Conservation (phyloP, 2,797 vertebrate genomes). For the Simalia tracyae region DNA sequence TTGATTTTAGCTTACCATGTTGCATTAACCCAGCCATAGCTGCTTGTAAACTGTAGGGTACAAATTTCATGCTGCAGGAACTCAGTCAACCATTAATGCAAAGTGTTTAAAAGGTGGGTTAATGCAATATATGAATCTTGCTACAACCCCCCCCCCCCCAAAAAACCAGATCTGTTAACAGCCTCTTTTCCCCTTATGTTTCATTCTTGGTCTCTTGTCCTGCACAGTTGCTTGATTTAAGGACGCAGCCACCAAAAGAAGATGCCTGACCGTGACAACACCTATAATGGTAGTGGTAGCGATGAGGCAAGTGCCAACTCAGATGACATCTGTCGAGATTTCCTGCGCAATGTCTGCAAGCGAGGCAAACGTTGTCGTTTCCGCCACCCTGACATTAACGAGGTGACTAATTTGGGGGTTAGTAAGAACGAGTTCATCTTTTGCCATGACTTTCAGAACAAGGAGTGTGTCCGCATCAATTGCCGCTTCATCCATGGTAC, state of each 20-base stretch:
- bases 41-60: not conserved
- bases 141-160: not conserved
- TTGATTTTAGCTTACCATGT: not conserved
- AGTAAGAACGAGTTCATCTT: slow-evolving; percentile 98
- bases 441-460: slow-evolving; percentile 98
- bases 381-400: slow-evolving; percentile 90
- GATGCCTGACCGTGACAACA: slow-evolving; percentile 94
- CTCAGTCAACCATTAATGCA: not conserved
- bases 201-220: not conserved
- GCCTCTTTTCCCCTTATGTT: not conserved
- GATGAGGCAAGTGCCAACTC: slow-evolving; percentile 74
- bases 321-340: slow-evolving; percentile 93
- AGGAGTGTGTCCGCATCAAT: slow-evolving; percentile 91
- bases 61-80: not conserved
- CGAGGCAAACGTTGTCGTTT: slow-evolving; percentile 95
- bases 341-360: slow-evolving; percentile 95
- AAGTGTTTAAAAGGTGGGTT: not conserved
- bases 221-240: slow-evolving; percentile 35
- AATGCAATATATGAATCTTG: not conserved
- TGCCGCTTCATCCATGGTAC: slow-evolving; percentile 96
- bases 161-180: not conserved
- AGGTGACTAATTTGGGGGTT: slow-evolving; percentile 92
- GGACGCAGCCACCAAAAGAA: slow-evolving; percentile 42
- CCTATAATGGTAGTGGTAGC: slow-evolving; percentile 75
- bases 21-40: not conserved